Conservation (phyloP, 1,140 invertebrate genomes). For the Heliconius hermathena region DNA sequence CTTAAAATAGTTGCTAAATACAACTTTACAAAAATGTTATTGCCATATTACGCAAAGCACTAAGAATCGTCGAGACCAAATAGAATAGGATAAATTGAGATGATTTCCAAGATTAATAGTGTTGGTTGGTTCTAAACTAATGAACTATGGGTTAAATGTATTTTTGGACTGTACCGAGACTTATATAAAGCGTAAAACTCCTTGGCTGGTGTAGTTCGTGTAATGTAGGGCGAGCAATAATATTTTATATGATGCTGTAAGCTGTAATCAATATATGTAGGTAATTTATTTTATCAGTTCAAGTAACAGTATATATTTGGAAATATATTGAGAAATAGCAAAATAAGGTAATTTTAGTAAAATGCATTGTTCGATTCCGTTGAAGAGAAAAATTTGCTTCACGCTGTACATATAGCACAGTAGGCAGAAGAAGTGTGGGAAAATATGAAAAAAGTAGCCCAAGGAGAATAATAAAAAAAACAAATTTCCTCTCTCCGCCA, state of each 20-base stretch:
- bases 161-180: neutral
- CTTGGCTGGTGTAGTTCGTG: neutral
- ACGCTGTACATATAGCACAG: too few relatives aligned
- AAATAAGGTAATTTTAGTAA: too few relatives aligned
- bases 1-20: neutral
- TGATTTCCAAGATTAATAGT: neutral
- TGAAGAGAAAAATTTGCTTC: too few relatives aligned
- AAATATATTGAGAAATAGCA: neutral
- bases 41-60: neutral
- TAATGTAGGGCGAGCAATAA: constrained; percentile 6
- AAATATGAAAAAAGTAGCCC: too few relatives aligned
- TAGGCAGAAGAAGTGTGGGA: too few relatives aligned
- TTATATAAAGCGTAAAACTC: neutral
- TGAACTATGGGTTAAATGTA: neutral
- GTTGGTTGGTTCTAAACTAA: neutral
- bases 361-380: too few relatives aligned
- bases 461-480: too few relatives aligned
- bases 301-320: neutral
- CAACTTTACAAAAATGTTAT: neutral
- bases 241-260: neutral
- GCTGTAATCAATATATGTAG: neutral
- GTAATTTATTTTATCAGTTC: neutral
- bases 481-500: too few relatives aligned
- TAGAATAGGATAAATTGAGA: neutral
- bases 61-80: neutral